phyloP scores from a whole-genome alignment of 2,113 vertebrate genomes.

The Albula glossodonta region DNA sequence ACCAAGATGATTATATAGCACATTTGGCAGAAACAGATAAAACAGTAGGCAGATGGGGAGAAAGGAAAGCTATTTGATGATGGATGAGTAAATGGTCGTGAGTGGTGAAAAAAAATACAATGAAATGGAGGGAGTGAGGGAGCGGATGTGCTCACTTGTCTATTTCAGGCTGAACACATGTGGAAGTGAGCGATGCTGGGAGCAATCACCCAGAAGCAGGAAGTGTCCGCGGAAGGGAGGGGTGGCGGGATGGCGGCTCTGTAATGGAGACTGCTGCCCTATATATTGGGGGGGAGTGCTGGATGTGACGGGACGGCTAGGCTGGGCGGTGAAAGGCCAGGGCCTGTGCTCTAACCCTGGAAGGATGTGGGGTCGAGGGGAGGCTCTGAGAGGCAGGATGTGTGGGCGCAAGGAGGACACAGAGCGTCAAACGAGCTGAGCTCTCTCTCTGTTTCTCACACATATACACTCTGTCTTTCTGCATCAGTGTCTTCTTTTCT shows the following conservation, averaged over 20 bases:
- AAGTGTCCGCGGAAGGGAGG: constrained; percentile 78
- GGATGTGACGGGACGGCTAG: constrained; percentile 62
- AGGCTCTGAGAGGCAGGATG: constrained; percentile 74
- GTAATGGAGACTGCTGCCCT: constrained; percentile 56
- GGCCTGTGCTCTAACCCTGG: constrained; percentile 78
- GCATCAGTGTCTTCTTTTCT: neutral
- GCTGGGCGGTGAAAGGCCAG: constrained; percentile 77
- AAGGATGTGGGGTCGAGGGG: constrained; percentile 80
- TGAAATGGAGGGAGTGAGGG: neutral
- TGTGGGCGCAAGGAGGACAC: constrained; percentile 64
- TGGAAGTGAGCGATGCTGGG: constrained; percentile 16
- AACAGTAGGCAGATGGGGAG: neutral
- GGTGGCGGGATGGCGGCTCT: constrained; percentile 56
- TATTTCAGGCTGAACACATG: neutral
- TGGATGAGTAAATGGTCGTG: neutral
- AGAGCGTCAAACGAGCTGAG: constrained; percentile 7
- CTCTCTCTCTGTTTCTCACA: neutral
- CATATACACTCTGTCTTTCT: neutral
- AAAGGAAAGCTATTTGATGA: neutral
- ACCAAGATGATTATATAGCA: neutral
- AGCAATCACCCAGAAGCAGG: constrained; percentile 40
- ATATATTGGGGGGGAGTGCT: constrained; percentile 50
- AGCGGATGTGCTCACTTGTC: neutral
- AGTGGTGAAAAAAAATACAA: neutral
- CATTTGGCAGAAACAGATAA: neutral